A percentile compares a stretch with the other conserved stretches of the same genome.
Evolutionary conservation across 2,113 vertebrate genomes (phyloP).

Genomic region (Chunga burmeisteri): DNA sequence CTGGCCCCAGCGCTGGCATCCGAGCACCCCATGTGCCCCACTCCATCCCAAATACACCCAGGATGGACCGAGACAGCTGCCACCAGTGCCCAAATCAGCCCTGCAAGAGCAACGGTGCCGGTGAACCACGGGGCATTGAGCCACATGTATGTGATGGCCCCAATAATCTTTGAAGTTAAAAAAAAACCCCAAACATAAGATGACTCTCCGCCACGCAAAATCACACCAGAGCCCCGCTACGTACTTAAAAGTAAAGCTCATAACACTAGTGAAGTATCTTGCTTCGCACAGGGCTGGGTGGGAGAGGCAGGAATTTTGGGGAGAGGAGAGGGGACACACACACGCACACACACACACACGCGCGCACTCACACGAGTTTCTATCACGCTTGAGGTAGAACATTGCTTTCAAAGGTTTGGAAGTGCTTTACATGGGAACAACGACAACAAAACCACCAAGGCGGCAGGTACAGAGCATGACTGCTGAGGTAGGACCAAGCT

Average conservation of each 20-base stretch:
- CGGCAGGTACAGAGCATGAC: conserved; percentile 75
- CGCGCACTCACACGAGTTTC: conserved; percentile 6
- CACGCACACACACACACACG: background rate
- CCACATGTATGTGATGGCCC: background rate
- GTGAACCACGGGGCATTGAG: background rate
- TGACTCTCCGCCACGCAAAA: background rate
- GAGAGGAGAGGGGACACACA: background rate
- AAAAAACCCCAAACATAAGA: background rate
- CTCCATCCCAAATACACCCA: background rate
- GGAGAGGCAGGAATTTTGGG: conserved; percentile 23
- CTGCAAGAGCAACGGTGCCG: background rate
- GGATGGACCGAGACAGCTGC: background rate
- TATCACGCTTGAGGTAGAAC: conserved; percentile 93
- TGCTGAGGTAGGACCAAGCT: conserved; percentile 92
- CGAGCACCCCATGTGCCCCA: background rate
- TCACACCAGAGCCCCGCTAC: background rate
- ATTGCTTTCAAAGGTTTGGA: conserved; percentile 93
- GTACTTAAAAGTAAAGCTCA: conserved; percentile 57
- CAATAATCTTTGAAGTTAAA: conserved; percentile 13
- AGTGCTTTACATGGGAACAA: conserved; percentile 84
- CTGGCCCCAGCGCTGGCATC: background rate
- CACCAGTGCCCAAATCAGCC: background rate
- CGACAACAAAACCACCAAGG: conserved; percentile 8
- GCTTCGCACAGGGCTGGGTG: background rate
- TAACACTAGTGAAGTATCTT: background rate